These are phyloP conservation scores for Stigmatopora argus DNA, from an alignment of 2,113 vertebrate species.

Conservation along the genomic window DNA sequence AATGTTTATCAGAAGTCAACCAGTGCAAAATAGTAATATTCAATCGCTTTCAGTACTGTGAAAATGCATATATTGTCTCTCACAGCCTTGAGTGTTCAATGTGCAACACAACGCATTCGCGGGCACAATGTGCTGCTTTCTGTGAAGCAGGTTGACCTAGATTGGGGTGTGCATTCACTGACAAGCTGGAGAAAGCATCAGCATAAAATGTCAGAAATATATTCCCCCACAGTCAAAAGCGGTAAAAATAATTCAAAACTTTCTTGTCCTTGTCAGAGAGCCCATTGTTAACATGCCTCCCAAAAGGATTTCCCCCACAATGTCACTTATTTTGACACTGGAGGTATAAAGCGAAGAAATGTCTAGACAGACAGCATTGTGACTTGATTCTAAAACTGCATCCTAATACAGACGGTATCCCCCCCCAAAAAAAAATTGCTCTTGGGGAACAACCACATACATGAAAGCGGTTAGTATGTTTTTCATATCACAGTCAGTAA, in stretches of 20 bases:
- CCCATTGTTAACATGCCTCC: conserved; percentile 4
- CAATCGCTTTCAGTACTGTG: conserved; percentile 15
- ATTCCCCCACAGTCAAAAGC: conserved; percentile 26
- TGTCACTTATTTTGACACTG: conserved; percentile 14
- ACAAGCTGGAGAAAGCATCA: conserved; percentile 49
- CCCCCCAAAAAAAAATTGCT: not conserved
- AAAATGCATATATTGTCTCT: conserved; percentile 21
- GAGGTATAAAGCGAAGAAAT: not conserved
- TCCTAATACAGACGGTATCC: not conserved
- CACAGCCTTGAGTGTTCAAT: conserved; percentile 30
- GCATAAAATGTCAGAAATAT: conserved; percentile 62
- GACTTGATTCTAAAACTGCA: not conserved
- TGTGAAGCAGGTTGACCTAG: conserved; percentile 64
- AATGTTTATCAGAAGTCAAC: conserved; percentile 20
- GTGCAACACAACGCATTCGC: conserved; percentile 15
- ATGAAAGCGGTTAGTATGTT: not conserved
- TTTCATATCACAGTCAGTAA: not conserved
- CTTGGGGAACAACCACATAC: not conserved
- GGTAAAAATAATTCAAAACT: conserved; percentile 35
- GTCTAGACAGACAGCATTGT: not conserved
- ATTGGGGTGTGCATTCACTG: conserved; percentile 57
- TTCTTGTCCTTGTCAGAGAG: conserved; percentile 14
- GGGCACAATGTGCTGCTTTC: conserved; percentile 15
- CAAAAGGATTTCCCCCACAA: not conserved
- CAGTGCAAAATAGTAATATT: conserved; percentile 21